Percentiles rank a stretch among this genome's conserved stretches.
Evolutionary conservation across 2,888 invertebrate genomes (phyloP).

Genomic region (Acleris sparsana): DNA sequence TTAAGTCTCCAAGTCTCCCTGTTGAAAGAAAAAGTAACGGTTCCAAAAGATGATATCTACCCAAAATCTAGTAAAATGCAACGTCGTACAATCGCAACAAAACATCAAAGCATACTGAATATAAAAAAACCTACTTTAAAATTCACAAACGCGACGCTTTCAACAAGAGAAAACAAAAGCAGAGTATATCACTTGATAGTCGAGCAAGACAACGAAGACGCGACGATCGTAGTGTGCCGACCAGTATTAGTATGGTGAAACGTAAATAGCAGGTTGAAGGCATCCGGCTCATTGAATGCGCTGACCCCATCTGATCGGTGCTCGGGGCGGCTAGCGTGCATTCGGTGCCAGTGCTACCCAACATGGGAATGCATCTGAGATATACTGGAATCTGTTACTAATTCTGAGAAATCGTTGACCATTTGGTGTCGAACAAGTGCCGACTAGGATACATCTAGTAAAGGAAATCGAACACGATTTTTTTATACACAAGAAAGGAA

Average conservation of each 20-base stretch:
- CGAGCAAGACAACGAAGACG: slow-evolving; percentile 28
- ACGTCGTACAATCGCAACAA: too few species aligned
- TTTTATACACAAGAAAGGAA: background rate
- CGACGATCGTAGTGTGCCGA: slow-evolving; percentile 77
- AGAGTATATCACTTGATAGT: slow-evolving; percentile 3
- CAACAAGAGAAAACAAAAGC: background rate
- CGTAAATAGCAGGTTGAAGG: slow-evolving; percentile 80
- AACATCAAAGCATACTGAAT: too few species aligned
- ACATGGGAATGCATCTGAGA: slow-evolving; percentile 46
- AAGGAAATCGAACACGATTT: slow-evolving; percentile 1
- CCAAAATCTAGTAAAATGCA: slow-evolving; percentile 1
- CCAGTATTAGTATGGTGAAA: slow-evolving; percentile 78
- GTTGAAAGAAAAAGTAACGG: too few species aligned
- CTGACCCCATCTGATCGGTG: slow-evolving; percentile 81
- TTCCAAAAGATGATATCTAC: background rate
- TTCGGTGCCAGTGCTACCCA: slow-evolving; percentile 56
- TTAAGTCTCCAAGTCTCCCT: too few species aligned
- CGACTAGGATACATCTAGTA: slow-evolving; percentile 4
- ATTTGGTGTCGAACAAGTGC: background rate
- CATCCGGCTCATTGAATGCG: slow-evolving; percentile 82
- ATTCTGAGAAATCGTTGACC: slow-evolving; percentile 16
- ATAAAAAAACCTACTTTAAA: slow-evolving; percentile 2
- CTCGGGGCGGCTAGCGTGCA: slow-evolving; percentile 63
- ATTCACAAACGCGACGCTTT: background rate
- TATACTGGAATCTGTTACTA: slow-evolving; percentile 31